Base-by-base conservation (phyloP, 2,113 vertebrate species). In the Coptodon rendalli region DNA sequence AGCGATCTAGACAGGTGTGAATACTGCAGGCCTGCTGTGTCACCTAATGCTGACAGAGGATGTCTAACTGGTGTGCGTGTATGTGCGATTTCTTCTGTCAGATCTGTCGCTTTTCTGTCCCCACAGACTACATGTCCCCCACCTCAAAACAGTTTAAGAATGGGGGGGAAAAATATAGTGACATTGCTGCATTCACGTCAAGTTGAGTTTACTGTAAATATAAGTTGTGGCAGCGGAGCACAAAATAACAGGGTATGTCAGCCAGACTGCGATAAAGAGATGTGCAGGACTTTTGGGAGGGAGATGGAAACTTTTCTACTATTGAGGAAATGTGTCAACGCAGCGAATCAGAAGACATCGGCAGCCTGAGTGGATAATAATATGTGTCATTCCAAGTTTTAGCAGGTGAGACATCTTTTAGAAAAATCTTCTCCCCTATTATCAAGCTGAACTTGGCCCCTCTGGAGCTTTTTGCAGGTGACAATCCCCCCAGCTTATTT, bases 1-100 rank as follows among this genome's bases (percentile, higher is more conserved):
- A 94, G 83, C 36, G 82, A 86, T 91, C 9, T 13, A 17, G 92
- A 93, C 91, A 93, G 89, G 88, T 93, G 93, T 89, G 90, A 87
- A 66, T 80, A 48, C 87, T 68, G 85, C 88, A 82, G 68, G 79
- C 87, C 85, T 81, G 82, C 78, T 84, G 89, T 82, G 92, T 92
- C 89, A 88, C 86, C 81, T 56, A 87, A 57, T 84, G 90, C 90
- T 91, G 92, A 89, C 82, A 81, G 85, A 89, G 68, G 24, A 22
- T 45, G 54, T 89, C 89, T 89, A 88, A 89, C 91, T 90, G 89
- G 93, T 88, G 87, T 90, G 84, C 83, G 80, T 83, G 84, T 56
- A 80, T 57, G 76, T 63, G 84, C 13, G 40, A 16, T 43, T 53
- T 82, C 48, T 45, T 71, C n/a, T 89, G 63, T 79, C 92, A 84